phyloP scores from a whole-genome alignment of 2,888 invertebrate species.

The Trichogramma dendrolimi region DNA sequence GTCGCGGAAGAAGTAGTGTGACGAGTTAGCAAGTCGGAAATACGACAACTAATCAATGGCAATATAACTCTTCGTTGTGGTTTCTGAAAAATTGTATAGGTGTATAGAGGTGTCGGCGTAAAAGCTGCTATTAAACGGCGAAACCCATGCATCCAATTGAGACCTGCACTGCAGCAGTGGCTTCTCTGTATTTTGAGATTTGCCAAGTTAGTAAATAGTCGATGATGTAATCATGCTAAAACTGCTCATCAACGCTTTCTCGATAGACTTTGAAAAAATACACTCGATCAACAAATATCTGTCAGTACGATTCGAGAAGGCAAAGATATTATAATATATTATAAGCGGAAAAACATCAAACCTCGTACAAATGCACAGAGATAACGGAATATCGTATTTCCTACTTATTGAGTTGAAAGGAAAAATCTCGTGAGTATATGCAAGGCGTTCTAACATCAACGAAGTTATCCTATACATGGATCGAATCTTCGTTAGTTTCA shows the following conservation, averaged over 20 bases:
- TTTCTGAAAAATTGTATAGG: too few relatives aligned
- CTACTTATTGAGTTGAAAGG: constrained; percentile 19
- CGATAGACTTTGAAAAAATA: not conserved
- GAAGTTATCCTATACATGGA: constrained; percentile 19
- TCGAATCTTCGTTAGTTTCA: constrained; percentile 19
- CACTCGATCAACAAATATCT: not conserved
- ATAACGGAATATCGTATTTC: constrained; percentile 12
- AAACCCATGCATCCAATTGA: constrained; percentile 20
- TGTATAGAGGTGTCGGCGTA: too few relatives aligned
- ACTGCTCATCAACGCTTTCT: not conserved
- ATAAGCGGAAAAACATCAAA: not conserved
- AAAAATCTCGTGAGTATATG: constrained; percentile 14
- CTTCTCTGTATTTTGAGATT: constrained; percentile 2
- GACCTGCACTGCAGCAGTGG: not conserved
- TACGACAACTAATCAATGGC: too few relatives aligned
- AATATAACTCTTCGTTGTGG: too few relatives aligned
- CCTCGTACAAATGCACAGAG: constrained; percentile 6
- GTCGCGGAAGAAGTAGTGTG: too few relatives aligned
- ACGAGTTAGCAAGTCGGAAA: too few relatives aligned
- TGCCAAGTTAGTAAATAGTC: constrained; percentile 4
- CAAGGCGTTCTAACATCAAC: constrained; percentile 12
- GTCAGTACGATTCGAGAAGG: not conserved
- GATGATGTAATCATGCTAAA: constrained; percentile 10
- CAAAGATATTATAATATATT: not conserved
- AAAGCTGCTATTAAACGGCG: constrained; percentile 16